phyloP scores from a whole-genome alignment of 2,888 invertebrate species.

The Polydrusus cervinus region DNA sequence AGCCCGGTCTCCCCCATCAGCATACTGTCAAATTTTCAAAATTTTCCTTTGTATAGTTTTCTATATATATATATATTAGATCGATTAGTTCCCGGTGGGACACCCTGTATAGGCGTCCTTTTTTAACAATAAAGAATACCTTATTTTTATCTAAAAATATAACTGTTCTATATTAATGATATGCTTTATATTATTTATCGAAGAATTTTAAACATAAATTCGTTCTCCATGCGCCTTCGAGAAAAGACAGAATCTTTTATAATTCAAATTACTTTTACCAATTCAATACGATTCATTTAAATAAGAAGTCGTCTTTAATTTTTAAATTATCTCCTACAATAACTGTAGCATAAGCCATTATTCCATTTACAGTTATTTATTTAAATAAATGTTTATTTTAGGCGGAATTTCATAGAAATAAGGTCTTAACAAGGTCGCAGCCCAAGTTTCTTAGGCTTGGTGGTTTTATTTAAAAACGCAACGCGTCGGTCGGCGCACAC shows the following conservation, averaged over 20 bases:
- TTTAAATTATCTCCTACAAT: conserved; percentile 10
- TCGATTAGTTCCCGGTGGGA: no score
- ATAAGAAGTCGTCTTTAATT: not conserved
- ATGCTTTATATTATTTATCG: not conserved
- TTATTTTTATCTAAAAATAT: not conserved
- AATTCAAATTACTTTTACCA: conserved; percentile 15
- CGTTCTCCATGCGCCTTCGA: not conserved
- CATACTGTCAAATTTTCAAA: no score
- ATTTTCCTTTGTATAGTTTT: no score
- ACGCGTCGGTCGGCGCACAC: no score
- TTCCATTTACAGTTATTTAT: conserved; percentile 25
- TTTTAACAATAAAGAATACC: not conserved
- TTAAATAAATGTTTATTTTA: conserved; percentile 9
- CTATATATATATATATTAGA: no score
- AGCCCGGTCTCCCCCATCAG: no score
- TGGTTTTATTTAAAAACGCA: no score
- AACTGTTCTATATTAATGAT: no score
- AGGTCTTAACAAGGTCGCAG: no score
- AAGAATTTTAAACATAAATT: not conserved
- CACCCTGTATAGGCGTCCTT: not conserved
- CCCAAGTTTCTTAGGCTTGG: no score
- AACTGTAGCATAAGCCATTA: conserved; percentile 11
- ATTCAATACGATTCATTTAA: conserved; percentile 10
- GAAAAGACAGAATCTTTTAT: conserved; percentile 8
- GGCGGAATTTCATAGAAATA: not conserved